Base-by-base conservation (phyloP, 1,140 invertebrate genomes). In the Meloidogyne chitwoodi region DNA sequence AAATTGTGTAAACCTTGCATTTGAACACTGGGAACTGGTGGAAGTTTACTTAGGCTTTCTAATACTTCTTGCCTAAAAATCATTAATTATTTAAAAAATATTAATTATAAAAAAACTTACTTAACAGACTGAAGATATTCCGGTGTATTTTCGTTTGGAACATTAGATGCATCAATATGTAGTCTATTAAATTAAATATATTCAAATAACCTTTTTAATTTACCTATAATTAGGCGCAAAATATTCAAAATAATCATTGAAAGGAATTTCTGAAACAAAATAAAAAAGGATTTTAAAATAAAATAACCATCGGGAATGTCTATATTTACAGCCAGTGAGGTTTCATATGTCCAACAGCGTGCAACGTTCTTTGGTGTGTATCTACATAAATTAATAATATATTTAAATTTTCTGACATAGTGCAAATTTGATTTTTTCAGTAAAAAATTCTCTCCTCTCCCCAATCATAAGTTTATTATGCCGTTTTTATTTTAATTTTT, bases 171-270 rank as follows among this genome's bases (percentile, higher is more conserved):
- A 87, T 94, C 97, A 83, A 99, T 98, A 88, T 99, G 96, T 19
- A 99, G 90, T 88, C 97, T 98, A 86, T 98, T 99, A 27, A 27
- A 65, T 24, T 19, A 22, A 19, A 65, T 11, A 29, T 14, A n/a
- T 22, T 56, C 1, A n/a, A 56, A 48, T 19, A 48, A n/a, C n/a
- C n/a, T n/a, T 48, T 48, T 16, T 19, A 19, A 19, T 24, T 34
- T 34, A 65, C 26, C 26, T 29, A 65, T 65, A 75, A 66, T 65
- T 44, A 16, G 71, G 71, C 1, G 71, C 95, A 88, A 98, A 99
- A 88, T 99, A 99, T 88, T 99, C 96, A 89, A 99, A 99, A 87
- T 99, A 99, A 88, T 99, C 96, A 89, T 99, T 99, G 88, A 98
- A 99, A 0, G 96, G 96, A 69, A 99, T 90, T 89, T 99, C 95